phyloP scores from a whole-genome alignment of 2,888 invertebrate species.

The Pantelozetes paolii region DNA sequence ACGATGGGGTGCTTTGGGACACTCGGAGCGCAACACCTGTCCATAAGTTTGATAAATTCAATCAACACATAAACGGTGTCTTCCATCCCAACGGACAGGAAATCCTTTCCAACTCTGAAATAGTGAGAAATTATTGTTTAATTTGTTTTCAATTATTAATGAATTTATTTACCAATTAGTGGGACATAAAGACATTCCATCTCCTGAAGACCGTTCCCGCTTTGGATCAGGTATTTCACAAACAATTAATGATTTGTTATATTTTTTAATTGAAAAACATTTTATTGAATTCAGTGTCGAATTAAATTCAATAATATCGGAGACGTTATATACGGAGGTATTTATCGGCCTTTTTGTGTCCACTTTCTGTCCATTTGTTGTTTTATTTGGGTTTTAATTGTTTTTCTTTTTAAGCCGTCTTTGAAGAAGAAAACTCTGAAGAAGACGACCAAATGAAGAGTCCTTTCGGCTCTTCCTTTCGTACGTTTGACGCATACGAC shows the following conservation, averaged over 20 bases:
- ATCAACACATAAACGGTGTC: constrained; percentile 87
- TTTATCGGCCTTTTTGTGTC: background rate
- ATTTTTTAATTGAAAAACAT: background rate
- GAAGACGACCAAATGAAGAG: constrained; percentile 54
- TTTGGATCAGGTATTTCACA: constrained; percentile 64
- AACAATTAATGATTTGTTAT: background rate
- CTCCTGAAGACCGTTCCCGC: constrained; percentile 87
- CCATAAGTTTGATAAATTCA: constrained; percentile 96
- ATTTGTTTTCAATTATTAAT: background rate
- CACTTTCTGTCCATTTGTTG: background rate
- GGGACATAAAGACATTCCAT: constrained; percentile 94
- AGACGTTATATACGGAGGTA: constrained; percentile 75
- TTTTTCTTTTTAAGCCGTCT: constrained; percentile 40
- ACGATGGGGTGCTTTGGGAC: constrained; percentile 94
- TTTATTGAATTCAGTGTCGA: constrained; percentile 52
- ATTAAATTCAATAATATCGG: constrained; percentile 82
- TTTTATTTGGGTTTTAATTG: too few species aligned
- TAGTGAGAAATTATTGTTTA: constrained; percentile 52
- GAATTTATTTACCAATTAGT: constrained; percentile 57
- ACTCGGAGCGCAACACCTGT: constrained; percentile 75
- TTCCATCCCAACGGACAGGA: constrained; percentile 95
- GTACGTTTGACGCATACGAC: constrained; percentile 87
- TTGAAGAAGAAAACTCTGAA: constrained; percentile 55
- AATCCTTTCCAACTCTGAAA: constrained; percentile 95
- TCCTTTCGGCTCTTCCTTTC: constrained; percentile 84